Evolutionary conservation across 2,888 invertebrate genomes (phyloP), one percentile per base, ranked within the genome.

Genomic region (Tiphia femorata): DNA sequence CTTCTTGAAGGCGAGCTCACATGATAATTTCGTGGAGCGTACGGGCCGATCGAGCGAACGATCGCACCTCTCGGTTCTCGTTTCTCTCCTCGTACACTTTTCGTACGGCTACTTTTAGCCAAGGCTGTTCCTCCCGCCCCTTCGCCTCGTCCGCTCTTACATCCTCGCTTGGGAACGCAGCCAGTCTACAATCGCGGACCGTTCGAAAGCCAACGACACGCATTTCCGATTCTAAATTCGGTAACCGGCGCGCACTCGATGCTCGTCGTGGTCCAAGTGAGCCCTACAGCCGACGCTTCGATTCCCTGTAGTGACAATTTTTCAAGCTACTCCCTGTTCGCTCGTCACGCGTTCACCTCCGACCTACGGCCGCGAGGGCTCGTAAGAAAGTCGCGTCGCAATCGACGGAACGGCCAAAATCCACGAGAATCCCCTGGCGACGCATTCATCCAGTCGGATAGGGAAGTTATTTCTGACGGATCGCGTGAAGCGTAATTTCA

Each of bases 221-320:
- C 74, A 77, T 80, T 80, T 79, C 76, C 79, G 75, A 80, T 76
- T 79, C 80, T 80, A 82, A 80, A 79, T 80, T 62, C 62, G 79
- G 78, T 41, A 46, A 48, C 43, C 59, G n/a, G n/a, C n/a, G n/a
- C n/a, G n/a, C n/a, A n/a, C n/a, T n/a, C n/a, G n/a, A n/a, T n/a
- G n/a, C n/a, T n/a, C n/a, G n/a, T n/a, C n/a, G n/a, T n/a, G n/a
- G n/a, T n/a, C n/a, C n/a, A n/a, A n/a, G n/a, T n/a, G n/a, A n/a
- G n/a, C n/a, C n/a, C n/a, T n/a, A n/a, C n/a, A n/a, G n/a, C n/a
- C n/a, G n/a, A n/a, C n/a, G n/a, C n/a, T n/a, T 54, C 50, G 58
- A 58, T 53, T 47, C 42, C 47, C 51, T 43, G 58, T 40, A 52
- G 50, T 52, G 53, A 65, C 58, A 52, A 69, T 64, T 53, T 41